These are phyloP conservation scores for Cacatua alba DNA, from an alignment of 2,113 vertebrate genomes.

Conservation along the genomic window DNA sequence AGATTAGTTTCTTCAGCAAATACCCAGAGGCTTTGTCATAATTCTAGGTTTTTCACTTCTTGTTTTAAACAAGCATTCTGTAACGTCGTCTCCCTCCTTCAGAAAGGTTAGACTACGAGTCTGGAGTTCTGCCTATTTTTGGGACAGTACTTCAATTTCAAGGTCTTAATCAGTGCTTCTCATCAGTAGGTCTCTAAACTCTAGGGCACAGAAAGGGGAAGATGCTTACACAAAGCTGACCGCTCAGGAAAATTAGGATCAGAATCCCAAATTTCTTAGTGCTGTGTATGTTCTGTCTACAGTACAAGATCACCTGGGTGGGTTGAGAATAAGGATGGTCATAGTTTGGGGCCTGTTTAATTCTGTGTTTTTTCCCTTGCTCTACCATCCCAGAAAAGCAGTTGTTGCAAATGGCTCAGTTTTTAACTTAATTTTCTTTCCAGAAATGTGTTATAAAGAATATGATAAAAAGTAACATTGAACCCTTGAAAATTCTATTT, in stretches of 20 bases:
- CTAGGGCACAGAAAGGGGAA: not conserved
- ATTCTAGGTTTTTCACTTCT: not conserved
- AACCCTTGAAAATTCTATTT: not conserved
- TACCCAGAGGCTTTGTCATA: not conserved
- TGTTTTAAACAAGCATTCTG: not conserved
- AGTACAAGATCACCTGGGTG: not conserved
- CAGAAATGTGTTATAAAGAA: not conserved
- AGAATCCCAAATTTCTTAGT: not conserved
- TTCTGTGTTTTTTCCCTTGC: not conserved
- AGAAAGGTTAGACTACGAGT: not conserved
- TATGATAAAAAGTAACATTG: not conserved
- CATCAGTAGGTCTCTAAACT: not conserved
- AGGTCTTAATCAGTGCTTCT: not conserved
- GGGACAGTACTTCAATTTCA: not conserved
- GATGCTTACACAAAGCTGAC: not conserved
- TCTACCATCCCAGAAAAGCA: not conserved
- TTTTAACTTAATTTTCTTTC: not conserved
- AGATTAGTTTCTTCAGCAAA: not conserved
- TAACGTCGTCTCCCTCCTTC: not conserved
- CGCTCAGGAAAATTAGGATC: not conserved
- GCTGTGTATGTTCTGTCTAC: not conserved
- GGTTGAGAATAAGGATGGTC: not conserved
- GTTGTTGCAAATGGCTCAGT: not conserved
- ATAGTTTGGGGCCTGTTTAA: not conserved
- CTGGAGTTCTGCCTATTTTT: not conserved